Evolutionary conservation across 64 coral and sea anemone genomes (phyloP).

Genomic region (Exaiptasia diaphana): DNA sequence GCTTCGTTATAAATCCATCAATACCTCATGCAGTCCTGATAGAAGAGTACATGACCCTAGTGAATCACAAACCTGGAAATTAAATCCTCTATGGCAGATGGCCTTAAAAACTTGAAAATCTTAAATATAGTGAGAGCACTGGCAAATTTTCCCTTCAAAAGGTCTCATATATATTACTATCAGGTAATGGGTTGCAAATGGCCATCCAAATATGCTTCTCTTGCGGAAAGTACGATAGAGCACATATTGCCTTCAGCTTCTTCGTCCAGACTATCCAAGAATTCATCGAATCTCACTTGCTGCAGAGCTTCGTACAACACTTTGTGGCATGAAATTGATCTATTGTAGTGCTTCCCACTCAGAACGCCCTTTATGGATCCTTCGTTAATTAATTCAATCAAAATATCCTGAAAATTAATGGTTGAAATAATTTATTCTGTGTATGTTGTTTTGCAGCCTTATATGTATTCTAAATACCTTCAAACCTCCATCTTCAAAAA

Average conservation of each 20-base stretch:
- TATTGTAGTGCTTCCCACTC: slow-evolving; percentile 51
- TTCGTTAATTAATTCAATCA: slow-evolving; percentile 53
- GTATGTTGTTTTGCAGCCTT: no score
- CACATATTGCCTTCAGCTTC: slow-evolving; percentile 15
- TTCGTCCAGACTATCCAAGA: slow-evolving; percentile 27
- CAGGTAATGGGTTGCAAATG: slow-evolving; percentile 16
- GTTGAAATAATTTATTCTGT: no score
- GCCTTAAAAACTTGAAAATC: background rate
- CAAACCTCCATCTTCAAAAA: slow-evolving; percentile 29
- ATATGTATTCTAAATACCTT: slow-evolving; percentile 2
- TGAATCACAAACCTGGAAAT: slow-evolving; percentile 4
- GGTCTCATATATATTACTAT: background rate
- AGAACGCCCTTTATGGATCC: slow-evolving; percentile 53
- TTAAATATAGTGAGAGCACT: background rate
- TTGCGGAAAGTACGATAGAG: background rate
- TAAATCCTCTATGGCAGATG: background rate
- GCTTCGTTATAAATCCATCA: background rate
- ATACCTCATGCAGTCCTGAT: slow-evolving; percentile 6
- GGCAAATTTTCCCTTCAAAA: slow-evolving; percentile 7
- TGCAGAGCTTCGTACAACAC: slow-evolving; percentile 41
- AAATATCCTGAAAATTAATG: slow-evolving; percentile 33
- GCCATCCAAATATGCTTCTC: background rate
- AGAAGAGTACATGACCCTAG: background rate
- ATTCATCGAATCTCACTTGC: slow-evolving; percentile 35
- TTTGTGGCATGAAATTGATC: slow-evolving; percentile 41